Conservation (phyloP, 2,797 vertebrate species). For the Loriculus beryllinus region DNA sequence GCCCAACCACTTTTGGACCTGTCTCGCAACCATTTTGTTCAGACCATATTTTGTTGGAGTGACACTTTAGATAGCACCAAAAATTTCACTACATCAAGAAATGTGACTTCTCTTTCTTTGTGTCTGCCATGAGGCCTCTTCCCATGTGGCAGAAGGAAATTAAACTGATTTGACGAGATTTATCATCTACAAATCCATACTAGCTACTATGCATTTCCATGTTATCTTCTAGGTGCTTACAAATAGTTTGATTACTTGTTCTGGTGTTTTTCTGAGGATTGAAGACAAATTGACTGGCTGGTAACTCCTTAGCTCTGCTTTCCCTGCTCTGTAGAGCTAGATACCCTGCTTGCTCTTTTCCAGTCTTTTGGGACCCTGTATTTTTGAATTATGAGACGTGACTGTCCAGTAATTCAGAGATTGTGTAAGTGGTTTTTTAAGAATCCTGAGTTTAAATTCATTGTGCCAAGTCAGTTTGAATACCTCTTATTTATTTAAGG, state of each 20-base stretch:
- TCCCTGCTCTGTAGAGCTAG: not conserved
- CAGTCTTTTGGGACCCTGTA: not conserved
- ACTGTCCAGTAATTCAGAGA: not conserved
- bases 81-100: conserved; percentile 8
- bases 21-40: not conserved
- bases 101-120: not conserved
- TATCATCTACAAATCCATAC: conserved; percentile 24
- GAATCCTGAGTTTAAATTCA: not conserved
- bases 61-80: not conserved
- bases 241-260: conserved; percentile 28
- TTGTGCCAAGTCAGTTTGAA: not conserved
- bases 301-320: not conserved
- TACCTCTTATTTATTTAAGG: not conserved
- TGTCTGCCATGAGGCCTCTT: not conserved
- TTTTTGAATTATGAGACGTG: not conserved
- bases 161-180: conserved; percentile 26
- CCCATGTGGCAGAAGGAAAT: conserved; percentile 12
- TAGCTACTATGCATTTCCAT: conserved; percentile 1
- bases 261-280: not conserved
- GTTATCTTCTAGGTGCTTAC: not conserved
- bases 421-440: not conserved
- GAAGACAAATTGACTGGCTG: not conserved
- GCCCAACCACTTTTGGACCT: not conserved
- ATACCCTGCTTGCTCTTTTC: not conserved
- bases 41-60: not conserved